phyloP scores from a whole-genome alignment of 2,888 invertebrate genomes.

The Trissolcus japonicus region DNA sequence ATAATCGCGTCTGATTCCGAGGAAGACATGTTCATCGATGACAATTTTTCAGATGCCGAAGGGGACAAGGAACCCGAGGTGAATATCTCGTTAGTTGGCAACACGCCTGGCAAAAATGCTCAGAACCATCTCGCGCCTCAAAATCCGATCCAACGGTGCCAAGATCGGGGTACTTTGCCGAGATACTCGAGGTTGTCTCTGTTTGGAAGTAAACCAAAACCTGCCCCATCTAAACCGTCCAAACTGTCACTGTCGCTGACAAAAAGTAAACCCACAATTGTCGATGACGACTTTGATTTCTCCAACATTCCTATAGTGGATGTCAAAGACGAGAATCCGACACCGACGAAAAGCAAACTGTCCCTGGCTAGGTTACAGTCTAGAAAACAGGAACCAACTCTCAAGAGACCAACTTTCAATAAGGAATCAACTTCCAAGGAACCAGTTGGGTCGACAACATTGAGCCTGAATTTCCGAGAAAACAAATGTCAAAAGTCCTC shows the following conservation, averaged over 20 bases:
- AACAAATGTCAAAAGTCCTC: constrained; percentile 1
- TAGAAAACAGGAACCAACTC: not conserved
- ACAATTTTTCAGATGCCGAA: constrained; percentile 7
- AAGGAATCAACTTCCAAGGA: not conserved
- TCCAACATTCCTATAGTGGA: constrained; percentile 1
- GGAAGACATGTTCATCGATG: constrained; percentile 63
- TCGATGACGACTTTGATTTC: constrained; percentile 28
- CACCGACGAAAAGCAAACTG: constrained; percentile 11
- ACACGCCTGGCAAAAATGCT: not conserved
- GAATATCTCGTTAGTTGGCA: constrained; percentile 3
- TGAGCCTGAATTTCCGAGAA: not conserved
- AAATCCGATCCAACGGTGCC: not conserved
- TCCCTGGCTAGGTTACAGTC: constrained; percentile 3
- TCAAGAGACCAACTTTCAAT: not conserved
- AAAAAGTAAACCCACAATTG: constrained; percentile 3
- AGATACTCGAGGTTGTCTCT: not conserved
- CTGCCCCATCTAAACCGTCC: not conserved
- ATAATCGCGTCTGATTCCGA: constrained; percentile 59
- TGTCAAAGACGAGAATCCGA: not conserved
- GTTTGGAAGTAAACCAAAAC: not conserved
- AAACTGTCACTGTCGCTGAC: constrained; percentile 8
- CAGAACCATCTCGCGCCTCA: not conserved
- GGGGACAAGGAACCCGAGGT: constrained; percentile 3
- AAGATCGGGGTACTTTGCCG: not conserved
- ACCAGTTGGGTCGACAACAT: not conserved